Conservation (phyloP, 2,797 vertebrate species). For the Halcyon smyrnensis region DNA sequence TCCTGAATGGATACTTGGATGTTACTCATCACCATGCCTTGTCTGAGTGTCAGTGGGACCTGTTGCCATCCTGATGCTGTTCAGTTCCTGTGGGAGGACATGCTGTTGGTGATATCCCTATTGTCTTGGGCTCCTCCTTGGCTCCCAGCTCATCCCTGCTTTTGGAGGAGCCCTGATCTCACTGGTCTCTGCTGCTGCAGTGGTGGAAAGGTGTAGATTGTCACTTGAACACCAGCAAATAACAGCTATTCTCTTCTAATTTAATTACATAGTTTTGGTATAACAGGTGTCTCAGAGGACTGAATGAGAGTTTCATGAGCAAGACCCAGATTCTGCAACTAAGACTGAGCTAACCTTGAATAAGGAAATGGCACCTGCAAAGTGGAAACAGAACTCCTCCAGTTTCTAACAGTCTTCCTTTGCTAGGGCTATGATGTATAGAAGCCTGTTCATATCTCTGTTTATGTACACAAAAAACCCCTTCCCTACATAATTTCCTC, state of each 20-base stretch:
- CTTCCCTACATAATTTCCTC: not conserved
- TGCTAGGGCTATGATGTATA: not conserved
- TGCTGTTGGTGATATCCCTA: fast-evolving
- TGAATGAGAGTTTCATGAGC: not conserved
- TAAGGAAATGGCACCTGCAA: not conserved
- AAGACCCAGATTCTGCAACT: not conserved
- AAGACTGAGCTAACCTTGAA: not conserved
- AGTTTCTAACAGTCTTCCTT: not conserved
- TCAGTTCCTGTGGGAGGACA: not conserved
- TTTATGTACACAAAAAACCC: not conserved
- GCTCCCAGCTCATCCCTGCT: not conserved
- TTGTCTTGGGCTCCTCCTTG: not conserved
- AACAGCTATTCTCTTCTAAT: not conserved
- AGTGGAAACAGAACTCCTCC: not conserved
- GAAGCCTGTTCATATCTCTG: not conserved
- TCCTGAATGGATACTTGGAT: not conserved
- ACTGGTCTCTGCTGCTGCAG: not conserved
- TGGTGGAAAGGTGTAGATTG: not conserved
- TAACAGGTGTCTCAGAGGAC: not conserved
- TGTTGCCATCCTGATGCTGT: not conserved
- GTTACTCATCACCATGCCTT: not conserved
- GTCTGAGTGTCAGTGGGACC: not conserved
- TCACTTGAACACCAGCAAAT: not conserved
- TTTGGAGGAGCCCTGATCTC: not conserved
- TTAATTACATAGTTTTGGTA: not conserved